Evolutionary conservation across 2,797 vertebrate species (phyloP).

Genomic region (Bucorvus abyssinicus): DNA sequence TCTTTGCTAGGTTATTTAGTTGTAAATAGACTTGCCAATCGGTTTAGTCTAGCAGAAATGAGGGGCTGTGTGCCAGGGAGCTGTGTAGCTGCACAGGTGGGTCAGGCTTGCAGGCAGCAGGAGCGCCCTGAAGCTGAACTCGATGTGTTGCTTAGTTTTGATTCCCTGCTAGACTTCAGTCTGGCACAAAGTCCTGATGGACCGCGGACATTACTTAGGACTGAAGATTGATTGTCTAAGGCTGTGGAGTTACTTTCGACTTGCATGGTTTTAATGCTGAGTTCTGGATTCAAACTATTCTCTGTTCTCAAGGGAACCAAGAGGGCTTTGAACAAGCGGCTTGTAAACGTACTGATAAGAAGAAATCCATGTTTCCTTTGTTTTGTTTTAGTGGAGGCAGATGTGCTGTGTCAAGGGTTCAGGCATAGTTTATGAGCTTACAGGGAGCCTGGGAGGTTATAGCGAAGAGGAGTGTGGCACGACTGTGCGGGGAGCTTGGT

Average conservation of each 20-base stretch:
- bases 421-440: background rate
- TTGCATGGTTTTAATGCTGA: background rate
- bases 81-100: background rate
- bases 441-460: no score
- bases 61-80: background rate
- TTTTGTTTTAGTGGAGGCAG: background rate
- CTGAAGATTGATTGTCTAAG: background rate
- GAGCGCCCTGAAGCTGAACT: background rate
- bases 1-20: background rate
- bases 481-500: background rate
- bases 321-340: background rate
- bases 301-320: background rate
- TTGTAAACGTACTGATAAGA: background rate
- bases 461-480: background rate
- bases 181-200: background rate
- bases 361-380: background rate
- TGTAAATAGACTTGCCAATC: background rate
- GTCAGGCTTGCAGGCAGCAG: background rate
- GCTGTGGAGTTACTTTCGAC: background rate
- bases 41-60: background rate
- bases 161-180: background rate
- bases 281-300: background rate
- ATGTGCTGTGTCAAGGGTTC: background rate
- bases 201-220: background rate
- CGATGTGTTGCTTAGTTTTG: background rate